Conservation (phyloP, 2,888 invertebrate species). For the Metallyticus violacea region DNA sequence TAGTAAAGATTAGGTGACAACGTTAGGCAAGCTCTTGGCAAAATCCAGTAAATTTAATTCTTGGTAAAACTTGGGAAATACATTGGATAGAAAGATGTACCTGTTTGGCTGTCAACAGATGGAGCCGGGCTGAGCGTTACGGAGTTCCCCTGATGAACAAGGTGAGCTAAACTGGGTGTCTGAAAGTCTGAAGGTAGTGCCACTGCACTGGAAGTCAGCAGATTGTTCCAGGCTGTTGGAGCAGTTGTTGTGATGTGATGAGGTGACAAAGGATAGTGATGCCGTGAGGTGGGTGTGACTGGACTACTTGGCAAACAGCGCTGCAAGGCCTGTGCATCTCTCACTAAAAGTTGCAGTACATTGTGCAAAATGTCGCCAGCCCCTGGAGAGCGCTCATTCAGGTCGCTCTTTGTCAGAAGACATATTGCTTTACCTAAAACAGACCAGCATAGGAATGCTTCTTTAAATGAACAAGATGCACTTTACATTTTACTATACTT, state of each 20-base stretch:
- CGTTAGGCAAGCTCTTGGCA: too few species aligned
- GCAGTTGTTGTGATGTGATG: constrained; percentile 64
- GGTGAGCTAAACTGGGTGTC: constrained; percentile 64
- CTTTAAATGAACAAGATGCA: too few species aligned
- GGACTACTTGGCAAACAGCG: constrained; percentile 77
- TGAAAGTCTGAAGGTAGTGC: constrained; percentile 46
- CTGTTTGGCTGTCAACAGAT: constrained; percentile 82
- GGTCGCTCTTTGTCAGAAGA: constrained; percentile 82
- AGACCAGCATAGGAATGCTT: not conserved
- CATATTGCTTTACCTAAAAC: constrained; percentile 83
- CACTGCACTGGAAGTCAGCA: constrained; percentile 44
- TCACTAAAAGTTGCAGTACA: constrained; percentile 81
- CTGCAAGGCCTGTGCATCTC: constrained; percentile 75
- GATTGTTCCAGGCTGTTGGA: constrained; percentile 66
- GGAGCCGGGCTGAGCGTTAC: constrained; percentile 89
- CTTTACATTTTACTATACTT: too few species aligned
- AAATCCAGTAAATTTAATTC: too few species aligned
- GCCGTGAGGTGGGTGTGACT: constrained; percentile 75
- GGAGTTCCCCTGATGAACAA: constrained; percentile 74
- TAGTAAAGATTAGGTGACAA: too few species aligned
- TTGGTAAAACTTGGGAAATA: too few species aligned
- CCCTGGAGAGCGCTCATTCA: constrained; percentile 87
- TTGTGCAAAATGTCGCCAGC: constrained; percentile 94
- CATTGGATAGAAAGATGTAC: too few species aligned
- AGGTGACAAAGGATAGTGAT: constrained; percentile 63